Evolutionary conservation across 2,797 vertebrate species (phyloP), one percentile per base, ranked within the genome.

Genomic region (Notoglanidium macrostoma): DNA sequence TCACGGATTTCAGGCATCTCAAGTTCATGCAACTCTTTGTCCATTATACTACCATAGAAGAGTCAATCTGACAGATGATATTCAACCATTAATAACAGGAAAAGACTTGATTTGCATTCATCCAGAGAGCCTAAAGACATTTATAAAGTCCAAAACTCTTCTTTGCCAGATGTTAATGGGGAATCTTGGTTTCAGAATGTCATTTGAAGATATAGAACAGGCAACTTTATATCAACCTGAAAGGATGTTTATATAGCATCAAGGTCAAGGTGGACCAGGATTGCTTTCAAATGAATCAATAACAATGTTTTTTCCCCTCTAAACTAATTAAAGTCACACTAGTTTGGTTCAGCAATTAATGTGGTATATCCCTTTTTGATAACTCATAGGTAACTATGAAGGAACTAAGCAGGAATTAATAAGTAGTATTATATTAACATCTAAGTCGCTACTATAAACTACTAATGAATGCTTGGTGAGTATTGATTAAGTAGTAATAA

Each of bases 141-240:
- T 32, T 57, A 35, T 23, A 44, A 57, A 57, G 51, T 54, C 17
- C 35, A 54, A 51, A 68, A 5, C n/a, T 32, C 5, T 54, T 83
- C 35, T 68, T 51, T 68, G 61, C 46, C 49, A 68, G n/a, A 54
- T 35, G 46, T 68, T 54, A 83, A 68, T 65, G 40, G 77, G 77
- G 40, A 8, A 46, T 46, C 26, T 29, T 82, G 44, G 57, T 49
- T 65, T 63, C 26, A 65, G 26, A 63, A 14, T 0, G 8, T 65
- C 23, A 32, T 83, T 26, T 68, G 8, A 51, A n/a, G 61, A n/a
- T 32, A 67, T 21, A 46, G 14, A 67, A 49, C 80, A n/a, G 61
- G 26, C 8, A 83, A 65, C 46, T 46, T 29, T 23, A 68, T 68
- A 51, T 51, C 5, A 51, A 65, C 59, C 54, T 46, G 2, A 65